Evolutionary conservation across 2,888 invertebrate species (phyloP).

Genomic region (Thecocarcelia acutangulata): DNA sequence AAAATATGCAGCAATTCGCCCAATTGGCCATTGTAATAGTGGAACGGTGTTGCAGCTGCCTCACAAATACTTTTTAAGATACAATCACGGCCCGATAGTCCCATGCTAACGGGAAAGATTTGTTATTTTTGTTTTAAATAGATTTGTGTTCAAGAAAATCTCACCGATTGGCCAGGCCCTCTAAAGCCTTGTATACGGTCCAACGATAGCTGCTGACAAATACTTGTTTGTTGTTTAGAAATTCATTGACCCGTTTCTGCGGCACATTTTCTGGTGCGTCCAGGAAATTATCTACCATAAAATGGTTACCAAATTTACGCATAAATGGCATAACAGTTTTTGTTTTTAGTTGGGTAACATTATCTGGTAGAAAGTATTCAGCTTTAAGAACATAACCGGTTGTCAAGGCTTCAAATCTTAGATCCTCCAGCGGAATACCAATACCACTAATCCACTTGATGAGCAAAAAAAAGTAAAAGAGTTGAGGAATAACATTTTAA

Average conservation of each 20-base stretch:
- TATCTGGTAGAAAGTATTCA: constrained; percentile 78
- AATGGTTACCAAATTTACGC: constrained; percentile 61
- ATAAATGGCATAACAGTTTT: constrained; percentile 70
- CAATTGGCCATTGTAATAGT: constrained; percentile 87
- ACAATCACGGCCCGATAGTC: constrained; percentile 87
- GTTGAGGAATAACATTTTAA: no score
- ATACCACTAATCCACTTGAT: constrained; percentile 79
- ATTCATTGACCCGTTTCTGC: constrained; percentile 68
- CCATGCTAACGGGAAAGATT: no score
- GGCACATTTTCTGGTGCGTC: constrained; percentile 72
- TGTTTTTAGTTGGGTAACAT: constrained; percentile 73
- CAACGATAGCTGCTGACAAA: constrained; percentile 76
- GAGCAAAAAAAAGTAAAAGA: not conserved
- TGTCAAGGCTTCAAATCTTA: constrained; percentile 78
- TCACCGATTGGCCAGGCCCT: constrained; percentile 74
- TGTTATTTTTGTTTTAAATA: no score
- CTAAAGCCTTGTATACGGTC: constrained; percentile 76
- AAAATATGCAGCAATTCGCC: constrained; percentile 89
- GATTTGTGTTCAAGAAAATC: no score
- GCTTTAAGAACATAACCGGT: constrained; percentile 79
- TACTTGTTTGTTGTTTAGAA: constrained; percentile 68
- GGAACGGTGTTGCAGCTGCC: constrained; percentile 86
- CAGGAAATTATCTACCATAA: constrained; percentile 75
- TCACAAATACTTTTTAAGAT: constrained; percentile 90
- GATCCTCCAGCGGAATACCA: constrained; percentile 79